Evolutionary conservation across 2,113 vertebrate species (phyloP).

Genomic region (Melanerpes aurifrons): DNA sequence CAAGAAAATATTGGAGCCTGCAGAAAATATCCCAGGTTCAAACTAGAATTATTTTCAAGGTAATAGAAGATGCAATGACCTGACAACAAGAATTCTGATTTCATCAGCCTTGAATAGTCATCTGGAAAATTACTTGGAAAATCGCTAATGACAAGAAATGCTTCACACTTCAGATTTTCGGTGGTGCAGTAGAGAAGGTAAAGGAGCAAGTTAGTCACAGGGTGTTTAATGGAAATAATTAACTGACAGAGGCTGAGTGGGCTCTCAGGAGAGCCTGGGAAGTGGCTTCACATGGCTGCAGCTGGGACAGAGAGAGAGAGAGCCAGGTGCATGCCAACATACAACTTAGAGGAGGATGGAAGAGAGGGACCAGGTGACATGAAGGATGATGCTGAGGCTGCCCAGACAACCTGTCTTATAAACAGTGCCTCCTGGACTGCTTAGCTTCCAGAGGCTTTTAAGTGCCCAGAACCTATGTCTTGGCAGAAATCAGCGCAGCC

Average conservation of each 20-base stretch:
- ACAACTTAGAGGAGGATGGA: not conserved
- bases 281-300: not conserved
- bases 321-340: not conserved
- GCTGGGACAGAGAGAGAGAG: not conserved
- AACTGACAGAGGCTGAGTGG: fast-evolving
- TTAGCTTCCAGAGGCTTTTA: not conserved
- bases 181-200: not conserved
- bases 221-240: not conserved
- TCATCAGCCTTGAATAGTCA: not conserved
- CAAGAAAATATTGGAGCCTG: not conserved
- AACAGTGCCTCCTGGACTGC: fast-evolving
- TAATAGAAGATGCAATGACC: not conserved
- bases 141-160: not conserved
- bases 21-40: not conserved
- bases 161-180: not conserved
- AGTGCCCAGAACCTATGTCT: not conserved
- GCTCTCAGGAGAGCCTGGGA: not conserved
- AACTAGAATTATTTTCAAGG: not conserved
- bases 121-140: not conserved
- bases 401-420: not conserved
- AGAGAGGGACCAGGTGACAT: not conserved
- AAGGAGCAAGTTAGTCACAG: not conserved
- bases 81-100: not conserved
- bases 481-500: fast-evolving
- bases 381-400: not conserved